Percentiles rank a stretch among this genome's conserved stretches.
phyloP scores from a whole-genome alignment of 1,140 invertebrate species.

The Zaprionus lachaisei region DNA sequence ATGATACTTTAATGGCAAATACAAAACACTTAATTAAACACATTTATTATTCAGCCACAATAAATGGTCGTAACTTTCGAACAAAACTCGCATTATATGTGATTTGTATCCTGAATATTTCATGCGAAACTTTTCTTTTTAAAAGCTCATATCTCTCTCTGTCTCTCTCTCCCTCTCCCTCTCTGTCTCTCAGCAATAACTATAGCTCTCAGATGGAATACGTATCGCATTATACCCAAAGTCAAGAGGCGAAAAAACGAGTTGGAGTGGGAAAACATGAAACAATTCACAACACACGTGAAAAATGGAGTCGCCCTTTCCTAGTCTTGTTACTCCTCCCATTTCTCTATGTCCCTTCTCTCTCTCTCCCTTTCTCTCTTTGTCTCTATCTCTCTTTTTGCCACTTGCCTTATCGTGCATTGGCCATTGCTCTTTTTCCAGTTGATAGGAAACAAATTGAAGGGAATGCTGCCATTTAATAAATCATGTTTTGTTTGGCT shows the following conservation, averaged over 20 bases:
- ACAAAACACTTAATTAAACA: conserved; percentile 33
- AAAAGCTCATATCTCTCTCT: conserved; percentile 62
- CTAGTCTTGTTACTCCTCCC: background rate
- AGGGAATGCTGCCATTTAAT: conserved; percentile 81
- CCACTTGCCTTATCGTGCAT: conserved; percentile 21
- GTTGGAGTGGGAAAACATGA: conserved; percentile 33
- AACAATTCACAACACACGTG: conserved; percentile 61
- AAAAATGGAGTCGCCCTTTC: conserved; percentile 28
- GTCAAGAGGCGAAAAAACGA: background rate
- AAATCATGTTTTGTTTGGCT: conserved; percentile 82
- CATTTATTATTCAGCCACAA: conserved; percentile 32
- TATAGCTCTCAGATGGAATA: conserved; percentile 6
- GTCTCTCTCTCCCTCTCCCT: background rate
- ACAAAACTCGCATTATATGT: conserved; percentile 45
- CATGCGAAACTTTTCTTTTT: conserved; percentile 71
- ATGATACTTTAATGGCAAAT: conserved; percentile 6
- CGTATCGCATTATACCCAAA: conserved; percentile 30
- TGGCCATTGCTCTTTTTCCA: conserved; percentile 75
- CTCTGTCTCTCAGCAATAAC: conserved; percentile 25
- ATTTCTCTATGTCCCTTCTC: no score
- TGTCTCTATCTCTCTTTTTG: background rate
- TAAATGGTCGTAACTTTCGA: conserved; percentile 42
- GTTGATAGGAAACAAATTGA: conserved; percentile 82
- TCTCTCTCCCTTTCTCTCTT: background rate
- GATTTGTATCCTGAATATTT: conserved; percentile 56